Conservation (phyloP, 1,140 invertebrate species). For the Fopius arisanus region DNA sequence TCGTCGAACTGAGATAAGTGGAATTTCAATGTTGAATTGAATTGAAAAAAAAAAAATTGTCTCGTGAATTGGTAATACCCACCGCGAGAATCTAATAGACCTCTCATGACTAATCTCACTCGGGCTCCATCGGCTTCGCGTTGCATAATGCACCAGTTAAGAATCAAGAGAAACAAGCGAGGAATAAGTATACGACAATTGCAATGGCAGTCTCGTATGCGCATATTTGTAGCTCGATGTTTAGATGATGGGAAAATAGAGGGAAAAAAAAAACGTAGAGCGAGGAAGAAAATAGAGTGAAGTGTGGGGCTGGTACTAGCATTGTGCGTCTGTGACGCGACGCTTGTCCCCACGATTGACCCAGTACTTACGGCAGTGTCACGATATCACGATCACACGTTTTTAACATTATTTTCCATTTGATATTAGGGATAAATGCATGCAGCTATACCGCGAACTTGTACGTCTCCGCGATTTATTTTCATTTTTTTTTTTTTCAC, state of each 20-base stretch:
- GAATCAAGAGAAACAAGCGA: constrained; percentile 6
- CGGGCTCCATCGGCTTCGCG: background rate
- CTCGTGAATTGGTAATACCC: background rate
- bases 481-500: background rate
- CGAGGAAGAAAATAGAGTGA: background rate
- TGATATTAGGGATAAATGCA: background rate
- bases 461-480: background rate
- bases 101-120: background rate
- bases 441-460: background rate
- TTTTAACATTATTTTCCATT: constrained; percentile 6
- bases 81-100: background rate
- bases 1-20: background rate
- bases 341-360: background rate
- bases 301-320: background rate
- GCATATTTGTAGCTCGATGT: background rate
- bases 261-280: background rate
- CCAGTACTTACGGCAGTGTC: background rate
- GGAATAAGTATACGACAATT: background rate
- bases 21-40: background rate
- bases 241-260: background rate
- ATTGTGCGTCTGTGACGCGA: background rate
- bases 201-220: constrained; percentile 20
- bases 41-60: background rate
- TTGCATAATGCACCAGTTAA: background rate
- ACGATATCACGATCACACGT: constrained; percentile 6